Evolutionary conservation across 2,888 invertebrate species (phyloP), one percentile per base, ranked within the genome.

Genomic region (Embidobia sp.): DNA sequence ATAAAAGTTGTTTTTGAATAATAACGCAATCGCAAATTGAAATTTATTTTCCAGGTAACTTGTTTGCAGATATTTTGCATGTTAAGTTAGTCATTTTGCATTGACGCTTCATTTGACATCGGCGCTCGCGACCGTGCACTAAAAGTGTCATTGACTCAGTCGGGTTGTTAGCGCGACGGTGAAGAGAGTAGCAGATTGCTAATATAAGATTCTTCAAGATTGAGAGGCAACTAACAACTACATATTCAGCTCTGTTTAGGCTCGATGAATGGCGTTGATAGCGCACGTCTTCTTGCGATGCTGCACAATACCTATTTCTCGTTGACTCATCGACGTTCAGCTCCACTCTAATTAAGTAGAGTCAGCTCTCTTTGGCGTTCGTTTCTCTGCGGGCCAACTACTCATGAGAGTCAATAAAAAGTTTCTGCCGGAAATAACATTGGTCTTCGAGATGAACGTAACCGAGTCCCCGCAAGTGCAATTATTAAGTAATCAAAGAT

Each of bases 141-240:
- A 22, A 70, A 57, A 70, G 49, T 69, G 69, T 70, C 69, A 44
- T 76, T 70, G 57, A 63, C 69, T 49, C 42, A 53, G 64, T 61
- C 74, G 67, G 81, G 79, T 75, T 63, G 61, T 72, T 72, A 70
- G 63, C 49, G 44, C 26, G 35, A 10, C 69, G 72, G 42, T 55
- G 81, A 83, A 82, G 85, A 82, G 81, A 83, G 84, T 83, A 85
- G 85, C 84, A 85, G 85, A 83, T 85, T 85, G 83, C 82, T 84
- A 86, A 85, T 85, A 81, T 80, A 55, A 78, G 80, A 79, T 81
- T 80, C 70, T 64, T 35, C 42, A 76, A 78, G 80, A 79, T 77
- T 42, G 72, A 75, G 70, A 35, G 66, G 64, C 37, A 73, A 53
- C 61, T 61, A 73, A 66, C 79, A 57, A 77, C 69, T 77, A 76